Conservation (phyloP, 2,888 invertebrate species). For the Agonum fuliginosum region DNA sequence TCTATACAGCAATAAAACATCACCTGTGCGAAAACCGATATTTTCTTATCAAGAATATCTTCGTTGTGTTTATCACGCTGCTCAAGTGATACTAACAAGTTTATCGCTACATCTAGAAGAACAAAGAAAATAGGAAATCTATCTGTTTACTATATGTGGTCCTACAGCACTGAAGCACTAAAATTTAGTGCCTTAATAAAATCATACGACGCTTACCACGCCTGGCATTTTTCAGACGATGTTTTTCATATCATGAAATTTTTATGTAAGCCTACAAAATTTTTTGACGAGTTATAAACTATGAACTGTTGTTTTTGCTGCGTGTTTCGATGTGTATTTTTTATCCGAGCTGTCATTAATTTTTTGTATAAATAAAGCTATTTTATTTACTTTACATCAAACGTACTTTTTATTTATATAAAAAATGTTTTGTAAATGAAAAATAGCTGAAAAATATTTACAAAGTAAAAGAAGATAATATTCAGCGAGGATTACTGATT, state of each 20-base stretch:
- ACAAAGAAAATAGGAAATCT: conserved; percentile 49
- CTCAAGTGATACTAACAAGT: conserved; percentile 30
- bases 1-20: too few species aligned
- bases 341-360: too few species aligned
- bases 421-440: too few species aligned
- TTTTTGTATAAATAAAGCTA: too few species aligned
- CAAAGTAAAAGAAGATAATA: too few species aligned
- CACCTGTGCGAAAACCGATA: conserved; percentile 21
- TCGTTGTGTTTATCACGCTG: conserved; percentile 2
- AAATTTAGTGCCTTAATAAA: conserved; percentile 53
- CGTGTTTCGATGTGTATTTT: too few species aligned
- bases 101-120: not conserved
- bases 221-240: conserved; percentile 30
- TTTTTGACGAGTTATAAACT: conserved; percentile 37
- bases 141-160: conserved; percentile 52
- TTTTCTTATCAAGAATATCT: not conserved
- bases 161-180: conserved; percentile 36
- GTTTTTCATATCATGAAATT: conserved; percentile 48
- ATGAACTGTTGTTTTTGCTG: conserved; percentile 31
- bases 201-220: conserved; percentile 41
- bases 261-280: conserved; percentile 34
- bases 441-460: too few species aligned
- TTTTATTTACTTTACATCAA: too few species aligned
- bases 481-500: too few species aligned
- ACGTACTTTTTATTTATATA: too few species aligned